phyloP scores from a whole-genome alignment of 2,888 invertebrate species.

The Esperia sulphurella region DNA sequence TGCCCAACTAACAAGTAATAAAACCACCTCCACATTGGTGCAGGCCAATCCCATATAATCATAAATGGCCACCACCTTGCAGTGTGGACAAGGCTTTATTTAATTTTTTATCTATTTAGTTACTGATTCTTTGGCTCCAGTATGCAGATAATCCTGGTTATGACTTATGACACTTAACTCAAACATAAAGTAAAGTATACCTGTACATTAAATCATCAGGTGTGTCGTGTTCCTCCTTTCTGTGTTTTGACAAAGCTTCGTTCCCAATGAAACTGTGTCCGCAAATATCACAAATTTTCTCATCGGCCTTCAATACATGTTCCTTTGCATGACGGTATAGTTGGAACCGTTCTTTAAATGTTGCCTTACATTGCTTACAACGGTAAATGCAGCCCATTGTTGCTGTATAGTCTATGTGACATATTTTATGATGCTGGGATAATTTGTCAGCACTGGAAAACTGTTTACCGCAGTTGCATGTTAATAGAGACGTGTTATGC shows the following conservation, averaged over 20 bases:
- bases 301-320: conserved; percentile 50
- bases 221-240: conserved; percentile 44
- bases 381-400: conserved; percentile 48
- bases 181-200: conserved; percentile 33
- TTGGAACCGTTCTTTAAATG: conserved; percentile 52
- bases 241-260: conserved; percentile 52
- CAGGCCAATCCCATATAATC: too few relatives aligned
- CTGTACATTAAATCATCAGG: conserved; percentile 40
- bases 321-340: conserved; percentile 60
- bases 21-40: too few relatives aligned
- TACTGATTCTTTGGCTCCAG: too few relatives aligned
- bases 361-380: conserved; percentile 61
- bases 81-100: too few relatives aligned
- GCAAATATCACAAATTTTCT: conserved; percentile 58
- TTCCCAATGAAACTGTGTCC: conserved; percentile 48
- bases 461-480: conserved; percentile 53
- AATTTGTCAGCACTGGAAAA: conserved; percentile 48
- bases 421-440: conserved; percentile 48
- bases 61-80: too few relatives aligned
- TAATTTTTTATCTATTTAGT: too few relatives aligned
- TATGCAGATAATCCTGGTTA: too few relatives aligned
- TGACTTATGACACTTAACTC: too few relatives aligned
- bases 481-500: conserved; percentile 36
- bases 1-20: too few relatives aligned
- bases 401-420: conserved; percentile 45